These are phyloP conservation scores for Tholera decimalis DNA, from an alignment of 2,888 invertebrate genomes.

Conservation along the genomic window DNA sequence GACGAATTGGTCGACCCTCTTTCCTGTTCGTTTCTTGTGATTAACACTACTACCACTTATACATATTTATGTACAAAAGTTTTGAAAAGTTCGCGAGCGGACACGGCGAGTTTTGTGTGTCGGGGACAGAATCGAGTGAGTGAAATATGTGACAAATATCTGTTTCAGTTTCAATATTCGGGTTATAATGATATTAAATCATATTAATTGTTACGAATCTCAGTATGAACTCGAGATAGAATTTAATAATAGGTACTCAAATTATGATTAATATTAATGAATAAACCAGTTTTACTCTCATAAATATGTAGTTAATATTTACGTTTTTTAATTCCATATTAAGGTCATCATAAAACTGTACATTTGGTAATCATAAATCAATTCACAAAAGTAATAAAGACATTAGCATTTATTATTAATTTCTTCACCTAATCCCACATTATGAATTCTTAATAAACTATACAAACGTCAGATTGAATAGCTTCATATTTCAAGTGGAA, in stretches of 20 bases:
- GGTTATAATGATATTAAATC: neutral
- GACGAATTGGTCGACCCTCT: too few species aligned
- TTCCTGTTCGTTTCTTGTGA: too few species aligned
- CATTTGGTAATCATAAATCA: constrained; percentile 13
- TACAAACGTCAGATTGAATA: constrained; percentile 13
- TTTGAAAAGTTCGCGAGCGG: too few species aligned
- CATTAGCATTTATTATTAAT: constrained; percentile 34
- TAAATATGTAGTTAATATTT: neutral
- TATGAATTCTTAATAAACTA: constrained; percentile 27
- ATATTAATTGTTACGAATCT: neutral
- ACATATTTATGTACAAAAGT: too few species aligned
- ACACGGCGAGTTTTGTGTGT: too few species aligned
- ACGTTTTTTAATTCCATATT: neutral
- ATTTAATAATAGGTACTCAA: neutral
- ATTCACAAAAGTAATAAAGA: constrained; percentile 14
- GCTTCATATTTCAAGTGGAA: constrained; percentile 35
- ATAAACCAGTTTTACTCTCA: neutral
- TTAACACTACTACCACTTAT: too few species aligned
- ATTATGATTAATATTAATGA: neutral
- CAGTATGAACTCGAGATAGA: neutral
- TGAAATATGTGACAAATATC: too few species aligned
- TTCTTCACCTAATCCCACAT: constrained; percentile 20
- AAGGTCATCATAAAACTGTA: constrained; percentile 14
- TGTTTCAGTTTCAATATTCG: too few species aligned
- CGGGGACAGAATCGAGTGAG: too few species aligned